Percentiles rank a stretch among this genome's conserved stretches.
phyloP scores from a whole-genome alignment of 2,797 vertebrate genomes.

The Urosaurus nigricauda region DNA sequence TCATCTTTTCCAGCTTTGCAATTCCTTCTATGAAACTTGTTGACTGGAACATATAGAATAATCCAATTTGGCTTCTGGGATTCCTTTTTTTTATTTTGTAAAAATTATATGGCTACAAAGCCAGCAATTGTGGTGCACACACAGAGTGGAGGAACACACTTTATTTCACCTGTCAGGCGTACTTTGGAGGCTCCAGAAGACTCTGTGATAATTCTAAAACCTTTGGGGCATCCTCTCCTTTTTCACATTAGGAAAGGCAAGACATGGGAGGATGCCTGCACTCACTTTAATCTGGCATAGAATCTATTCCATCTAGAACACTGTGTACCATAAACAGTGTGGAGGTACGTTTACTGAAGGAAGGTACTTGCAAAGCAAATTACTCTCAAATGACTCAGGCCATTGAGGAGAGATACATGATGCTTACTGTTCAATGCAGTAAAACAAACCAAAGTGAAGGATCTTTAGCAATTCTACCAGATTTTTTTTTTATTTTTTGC shows the following conservation, averaged over 20 bases:
- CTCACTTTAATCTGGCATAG: neutral
- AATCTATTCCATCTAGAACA: neutral
- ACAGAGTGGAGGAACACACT: neutral
- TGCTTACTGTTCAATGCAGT: neutral
- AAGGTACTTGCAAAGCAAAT: neutral
- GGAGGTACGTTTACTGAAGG: neutral
- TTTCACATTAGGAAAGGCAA: neutral
- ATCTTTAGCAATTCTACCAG: neutral
- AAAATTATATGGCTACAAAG: neutral
- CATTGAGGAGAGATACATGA: neutral
- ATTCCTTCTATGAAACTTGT: no score
- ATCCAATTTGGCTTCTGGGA: no score
- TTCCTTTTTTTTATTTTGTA: neutral
- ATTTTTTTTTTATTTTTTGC: neutral
- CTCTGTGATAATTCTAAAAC: neutral
- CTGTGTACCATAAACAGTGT: neutral
- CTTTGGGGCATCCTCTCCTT: neutral
- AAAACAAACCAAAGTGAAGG: neutral
- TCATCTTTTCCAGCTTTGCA: no score
- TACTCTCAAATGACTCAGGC: neutral
- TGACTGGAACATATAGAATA: no score
- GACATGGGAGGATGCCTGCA: neutral
- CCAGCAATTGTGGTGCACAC: neutral
- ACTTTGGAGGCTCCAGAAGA: neutral
- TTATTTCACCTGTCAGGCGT: neutral